These are phyloP conservation scores for Eupeodes corollae DNA, from an alignment of 1,140 invertebrate species.

Conservation along the genomic window DNA sequence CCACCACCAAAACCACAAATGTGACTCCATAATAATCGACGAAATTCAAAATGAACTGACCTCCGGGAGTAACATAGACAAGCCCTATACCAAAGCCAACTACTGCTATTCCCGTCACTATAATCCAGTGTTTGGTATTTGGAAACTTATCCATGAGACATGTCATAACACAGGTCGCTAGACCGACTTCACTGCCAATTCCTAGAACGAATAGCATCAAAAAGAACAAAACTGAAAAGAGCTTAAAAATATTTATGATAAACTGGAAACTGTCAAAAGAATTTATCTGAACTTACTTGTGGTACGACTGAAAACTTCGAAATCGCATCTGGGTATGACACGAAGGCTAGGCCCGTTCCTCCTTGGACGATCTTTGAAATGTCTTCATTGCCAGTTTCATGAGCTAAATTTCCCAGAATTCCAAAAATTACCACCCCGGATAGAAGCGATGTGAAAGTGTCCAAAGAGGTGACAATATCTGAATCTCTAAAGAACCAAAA, in stretches of 20 bases:
- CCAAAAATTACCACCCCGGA: conserved; percentile 67
- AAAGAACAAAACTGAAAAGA: conserved; percentile 73
- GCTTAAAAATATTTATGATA: not conserved
- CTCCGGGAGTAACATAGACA: conserved; percentile 63
- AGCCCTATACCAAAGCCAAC: conserved; percentile 52
- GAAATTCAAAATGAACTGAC: conserved; percentile 66
- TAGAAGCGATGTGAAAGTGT: conserved; percentile 58
- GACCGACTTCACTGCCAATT: conserved; percentile 56
- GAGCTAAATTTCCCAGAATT: conserved; percentile 53
- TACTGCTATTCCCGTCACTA: conserved; percentile 44
- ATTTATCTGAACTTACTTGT: conserved; percentile 40
- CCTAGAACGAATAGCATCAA: conserved; percentile 68
- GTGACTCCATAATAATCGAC: conserved; percentile 73
- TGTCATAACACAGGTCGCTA: conserved; percentile 50
- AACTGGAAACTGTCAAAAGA: too few species aligned
- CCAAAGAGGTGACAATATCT: conserved; percentile 50
- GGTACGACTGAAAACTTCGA: conserved; percentile 59
- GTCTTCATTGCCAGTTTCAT: conserved; percentile 40
- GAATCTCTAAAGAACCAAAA: conserved; percentile 41
- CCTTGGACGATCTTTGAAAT: conserved; percentile 44
- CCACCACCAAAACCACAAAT: conserved; percentile 59
- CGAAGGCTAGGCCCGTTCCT: conserved; percentile 61
- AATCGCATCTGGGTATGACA: conserved; percentile 77
- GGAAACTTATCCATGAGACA: conserved; percentile 55
- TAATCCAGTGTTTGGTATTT: conserved; percentile 42